Percentiles rank a stretch among this genome's conserved stretches.
These are phyloP conservation scores for Netelia fuscicornis DNA, from an alignment of 2,888 invertebrate genomes.

Conservation along the genomic window DNA sequence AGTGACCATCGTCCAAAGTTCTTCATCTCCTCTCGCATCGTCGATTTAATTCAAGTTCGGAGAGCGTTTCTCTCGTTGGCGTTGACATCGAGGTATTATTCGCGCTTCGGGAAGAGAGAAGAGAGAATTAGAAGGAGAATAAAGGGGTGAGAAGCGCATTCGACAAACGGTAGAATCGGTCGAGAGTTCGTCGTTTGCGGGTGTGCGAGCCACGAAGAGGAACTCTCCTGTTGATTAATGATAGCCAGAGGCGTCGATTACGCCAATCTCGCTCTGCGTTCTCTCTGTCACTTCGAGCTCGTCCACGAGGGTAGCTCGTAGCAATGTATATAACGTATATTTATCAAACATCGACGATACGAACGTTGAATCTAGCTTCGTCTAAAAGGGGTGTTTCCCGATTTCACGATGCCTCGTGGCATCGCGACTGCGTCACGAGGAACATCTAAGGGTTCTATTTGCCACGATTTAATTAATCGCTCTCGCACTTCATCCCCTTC, in stretches of 20 bases:
- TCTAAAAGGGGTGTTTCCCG: constrained; percentile 51
- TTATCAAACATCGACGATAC: constrained; percentile 19
- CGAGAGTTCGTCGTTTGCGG: constrained; percentile 3
- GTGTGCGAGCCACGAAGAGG: constrained; percentile 18
- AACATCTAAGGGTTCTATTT: constrained; percentile 80
- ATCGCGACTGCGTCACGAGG: constrained; percentile 8
- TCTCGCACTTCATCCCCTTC: constrained; percentile 52
- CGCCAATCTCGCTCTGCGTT: constrained; percentile 56
- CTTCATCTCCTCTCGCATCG: constrained; percentile 15
- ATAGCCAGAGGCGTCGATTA: constrained; percentile 80
- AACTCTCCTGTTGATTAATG: constrained; percentile 76
- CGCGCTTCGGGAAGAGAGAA: background rate
- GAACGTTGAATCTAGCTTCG: constrained; percentile 16
- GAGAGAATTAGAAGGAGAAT: background rate
- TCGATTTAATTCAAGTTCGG: constrained; percentile 42
- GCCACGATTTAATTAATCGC: constrained; percentile 82
- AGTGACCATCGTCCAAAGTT: constrained; percentile 1
- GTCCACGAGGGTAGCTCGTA: background rate
- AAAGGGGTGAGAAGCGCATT: constrained; percentile 1
- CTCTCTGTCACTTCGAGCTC: constrained; percentile 70
- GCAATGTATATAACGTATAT: background rate
- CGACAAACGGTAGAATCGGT: constrained; percentile 6
- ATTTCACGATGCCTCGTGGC: constrained; percentile 63
- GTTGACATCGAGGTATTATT: background rate
- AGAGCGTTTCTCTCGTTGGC: constrained; percentile 14